A percentile compares a stretch with the other conserved stretches of the same genome.
Evolutionary conservation across 2,797 vertebrate species (phyloP).

Genomic region (Rhabdomys pumilio): DNA sequence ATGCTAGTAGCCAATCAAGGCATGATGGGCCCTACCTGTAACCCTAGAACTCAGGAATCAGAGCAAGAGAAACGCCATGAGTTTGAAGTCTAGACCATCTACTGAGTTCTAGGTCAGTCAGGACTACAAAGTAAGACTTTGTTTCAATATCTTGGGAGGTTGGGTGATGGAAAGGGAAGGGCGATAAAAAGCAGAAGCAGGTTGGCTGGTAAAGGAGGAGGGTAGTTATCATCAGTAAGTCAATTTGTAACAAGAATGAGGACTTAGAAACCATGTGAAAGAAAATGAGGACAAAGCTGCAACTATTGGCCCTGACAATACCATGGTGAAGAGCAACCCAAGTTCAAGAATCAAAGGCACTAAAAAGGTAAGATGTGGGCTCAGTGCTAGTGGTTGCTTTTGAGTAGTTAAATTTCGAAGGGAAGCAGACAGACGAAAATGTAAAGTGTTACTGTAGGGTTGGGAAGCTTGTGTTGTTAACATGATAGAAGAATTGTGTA

Average conservation of each 20-base stretch:
- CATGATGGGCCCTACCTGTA: neutral
- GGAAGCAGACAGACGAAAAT: neutral
- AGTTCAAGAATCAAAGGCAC: neutral
- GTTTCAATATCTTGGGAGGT: neutral
- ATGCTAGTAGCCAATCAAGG: neutral
- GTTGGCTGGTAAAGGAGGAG: neutral
- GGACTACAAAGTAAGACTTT: neutral
- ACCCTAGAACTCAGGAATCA: no score
- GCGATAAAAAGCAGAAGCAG: neutral
- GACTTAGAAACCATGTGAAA: neutral
- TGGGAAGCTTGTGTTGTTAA: neutral
- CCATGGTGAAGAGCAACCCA: neutral
- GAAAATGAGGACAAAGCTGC: neutral
- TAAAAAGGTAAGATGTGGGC: neutral
- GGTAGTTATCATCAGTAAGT: neutral
- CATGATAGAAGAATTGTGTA: neutral
- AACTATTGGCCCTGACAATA: neutral
- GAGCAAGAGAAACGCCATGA: neutral
- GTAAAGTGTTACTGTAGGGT: no score
- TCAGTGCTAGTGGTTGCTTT: neutral
- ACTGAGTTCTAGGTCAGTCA: neutral
- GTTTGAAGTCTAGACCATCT: neutral
- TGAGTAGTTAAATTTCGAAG: neutral
- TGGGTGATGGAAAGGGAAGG: neutral
- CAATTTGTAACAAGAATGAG: neutral